These are phyloP conservation scores for Gymnogyps californianus DNA, from an alignment of 2,113 vertebrate species.

Conservation along the genomic window DNA sequence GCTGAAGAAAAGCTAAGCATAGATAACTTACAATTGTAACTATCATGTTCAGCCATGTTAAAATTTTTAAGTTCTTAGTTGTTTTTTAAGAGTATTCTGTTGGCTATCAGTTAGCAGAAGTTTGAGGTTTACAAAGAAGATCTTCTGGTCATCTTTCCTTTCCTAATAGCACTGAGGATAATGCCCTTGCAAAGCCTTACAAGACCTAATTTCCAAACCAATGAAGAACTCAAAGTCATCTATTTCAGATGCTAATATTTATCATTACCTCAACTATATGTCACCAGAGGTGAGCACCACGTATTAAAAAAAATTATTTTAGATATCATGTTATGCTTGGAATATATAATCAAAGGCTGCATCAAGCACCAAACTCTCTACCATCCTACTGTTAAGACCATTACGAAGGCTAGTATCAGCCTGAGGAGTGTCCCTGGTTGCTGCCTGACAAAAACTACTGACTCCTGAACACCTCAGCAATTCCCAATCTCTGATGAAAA, in stretches of 20 bases:
- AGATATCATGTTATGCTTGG: background rate
- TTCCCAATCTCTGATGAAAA: background rate
- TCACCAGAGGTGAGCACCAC: background rate
- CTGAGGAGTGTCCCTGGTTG: background rate
- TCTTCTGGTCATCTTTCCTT: background rate
- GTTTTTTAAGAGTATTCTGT: background rate
- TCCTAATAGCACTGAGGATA: background rate
- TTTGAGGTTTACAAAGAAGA: background rate
- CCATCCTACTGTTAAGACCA: background rate
- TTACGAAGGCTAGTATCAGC: background rate
- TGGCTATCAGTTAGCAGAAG: background rate
- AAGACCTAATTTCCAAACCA: background rate
- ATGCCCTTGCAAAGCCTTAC: background rate
- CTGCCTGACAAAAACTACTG: background rate
- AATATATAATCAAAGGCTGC: background rate
- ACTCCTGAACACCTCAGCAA: background rate
- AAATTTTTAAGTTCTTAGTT: background rate
- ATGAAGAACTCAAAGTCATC: background rate
- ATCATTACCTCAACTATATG: background rate
- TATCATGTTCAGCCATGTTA: background rate
- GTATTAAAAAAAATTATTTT: background rate
- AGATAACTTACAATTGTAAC: background rate
- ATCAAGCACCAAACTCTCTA: background rate
- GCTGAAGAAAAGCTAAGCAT: background rate
- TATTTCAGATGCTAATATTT: background rate